Base-by-base conservation (phyloP, 2,113 vertebrate species). In the Xenotilapia flavipinnis region DNA sequence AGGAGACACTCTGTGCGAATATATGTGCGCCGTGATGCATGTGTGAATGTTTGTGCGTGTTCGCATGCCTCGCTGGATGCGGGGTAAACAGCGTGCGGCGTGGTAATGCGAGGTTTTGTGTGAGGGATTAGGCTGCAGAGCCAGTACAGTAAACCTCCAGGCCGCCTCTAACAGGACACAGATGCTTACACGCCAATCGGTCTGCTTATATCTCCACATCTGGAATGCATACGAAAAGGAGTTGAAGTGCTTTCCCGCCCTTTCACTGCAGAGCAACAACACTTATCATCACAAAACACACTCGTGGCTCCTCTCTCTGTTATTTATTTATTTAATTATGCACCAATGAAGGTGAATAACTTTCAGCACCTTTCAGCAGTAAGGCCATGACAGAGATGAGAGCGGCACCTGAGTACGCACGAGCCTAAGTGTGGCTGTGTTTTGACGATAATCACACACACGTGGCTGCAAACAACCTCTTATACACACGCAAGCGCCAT, bases 211-310 rank as follows among this genome's bases (percentile, higher is more conserved):
- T 51, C 86, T 90, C 86, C 83, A 93, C 92, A 93, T 90, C 79
- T 92, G 90, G 90, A 83, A 54, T 21, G 73, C 82, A 83, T 45
- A 26, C 33, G 65, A 77, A 84, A 86, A 8, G 12, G 65, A 89
- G 73, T 84, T 89, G 90, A 86, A 80, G 81, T 9, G 49, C 80
- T 75, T 82, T 47, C 79, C 23, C 51, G 6, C 70, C 83, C 28
- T 60, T 79, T 49, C n/a, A 47, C 47, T 4, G 23, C 60, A 5
- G 54, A 82, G 56, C 54, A 40, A 49, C 83, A 49, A 85, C 53
- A 90, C 84, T 92, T 91, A 91, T 92, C 91, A 79, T n/a, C 56
- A 21, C 60, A 10, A 79, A 90, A 91, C 90, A 92, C 79, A 85
- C 90, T 40, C 21, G 2, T 28, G 70, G 6, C 15, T 47, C 15